Conservation (phyloP, 2,113 vertebrate genomes). For the Stercorarius parasiticus region DNA sequence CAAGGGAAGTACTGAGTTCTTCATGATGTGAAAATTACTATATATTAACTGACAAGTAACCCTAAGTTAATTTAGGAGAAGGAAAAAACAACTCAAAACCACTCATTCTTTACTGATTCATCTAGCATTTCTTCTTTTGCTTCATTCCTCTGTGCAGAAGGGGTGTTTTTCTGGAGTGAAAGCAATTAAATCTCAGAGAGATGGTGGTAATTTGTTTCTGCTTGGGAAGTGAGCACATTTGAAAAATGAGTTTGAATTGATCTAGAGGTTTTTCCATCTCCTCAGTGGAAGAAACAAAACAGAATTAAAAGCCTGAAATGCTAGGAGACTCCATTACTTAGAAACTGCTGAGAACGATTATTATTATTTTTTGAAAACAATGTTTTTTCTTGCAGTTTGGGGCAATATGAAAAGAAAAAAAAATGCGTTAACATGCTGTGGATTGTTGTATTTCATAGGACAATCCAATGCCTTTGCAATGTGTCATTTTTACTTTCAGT, state of each 20-base stretch:
- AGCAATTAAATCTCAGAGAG: constrained; percentile 30
- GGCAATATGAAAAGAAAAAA: background rate
- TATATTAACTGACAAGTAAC: constrained; percentile 7
- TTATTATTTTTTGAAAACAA: constrained; percentile 13
- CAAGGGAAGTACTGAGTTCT: background rate
- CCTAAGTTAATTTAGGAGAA: background rate
- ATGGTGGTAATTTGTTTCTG: constrained; percentile 41
- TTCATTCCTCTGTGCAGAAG: background rate
- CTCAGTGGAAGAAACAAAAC: constrained; percentile 35
- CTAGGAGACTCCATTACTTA: background rate
- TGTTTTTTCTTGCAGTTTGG: background rate
- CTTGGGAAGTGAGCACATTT: constrained; percentile 28
- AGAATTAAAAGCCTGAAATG: constrained; percentile 22
- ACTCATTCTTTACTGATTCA: background rate
- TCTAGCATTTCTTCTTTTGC: background rate
- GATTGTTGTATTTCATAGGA: constrained; percentile 14
- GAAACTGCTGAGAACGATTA: constrained; percentile 10
- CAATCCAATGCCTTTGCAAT: constrained; percentile 18
- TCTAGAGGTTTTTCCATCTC: constrained; percentile 24
- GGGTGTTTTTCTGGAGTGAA: background rate
- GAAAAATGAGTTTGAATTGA: constrained; percentile 47
- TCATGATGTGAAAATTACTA: background rate
- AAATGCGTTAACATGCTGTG: background rate
- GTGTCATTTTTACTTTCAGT: constrained; percentile 41
- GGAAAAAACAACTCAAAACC: background rate